Base-by-base conservation (phyloP, 92 coral and sea anemone genomes). In the Phenganax stokvisi region DNA sequence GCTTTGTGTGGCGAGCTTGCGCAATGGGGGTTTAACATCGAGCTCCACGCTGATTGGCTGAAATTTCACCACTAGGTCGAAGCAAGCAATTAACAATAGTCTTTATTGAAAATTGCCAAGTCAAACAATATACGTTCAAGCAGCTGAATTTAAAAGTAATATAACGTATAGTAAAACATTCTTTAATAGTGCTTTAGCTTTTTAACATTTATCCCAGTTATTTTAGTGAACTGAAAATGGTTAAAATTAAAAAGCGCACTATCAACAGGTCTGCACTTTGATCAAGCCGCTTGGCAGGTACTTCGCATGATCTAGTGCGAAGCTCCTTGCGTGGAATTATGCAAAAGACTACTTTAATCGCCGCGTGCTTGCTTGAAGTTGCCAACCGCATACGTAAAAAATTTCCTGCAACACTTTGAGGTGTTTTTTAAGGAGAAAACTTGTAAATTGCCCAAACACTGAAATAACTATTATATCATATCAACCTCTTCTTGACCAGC, bases 31-130 rank as follows among this genome's bases (percentile, higher is more conserved):
- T 53, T 70, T 76, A 37, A 51, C 57, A 28, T 6, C 56, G 54
- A 3, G 55, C 51, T 16, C n/a, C 31, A 17, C 68, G 63, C 56
- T 29, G 73, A 79, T 79, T 79, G 83, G 83, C 83, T 79, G 30
- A 79, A 52, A 72, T 51, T 61, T 8, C 65, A 31, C 51, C 51
- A 74, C 63, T 79, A 65, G 83, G 83, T 51, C 83, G 5, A 37
- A 57, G 60, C 83, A 13, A 62, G 83, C 83, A 79, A 79, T 79
- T 79, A 79, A 79, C 83, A 65, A 79, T 63, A 30, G 83, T 51
- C 67, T 63, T 79, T 79, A 31, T 44, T 51, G 37, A 62, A 20
- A 51, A 79, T 79, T 79, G 54, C 68, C 51, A 64, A 68, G 73
- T n/a, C 20, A 52, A 0, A 11, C 73, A 30, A 68, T 30, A 27